Base-by-base conservation (phyloP, 2,113 vertebrate genomes). In the Crypturellus undulatus region DNA sequence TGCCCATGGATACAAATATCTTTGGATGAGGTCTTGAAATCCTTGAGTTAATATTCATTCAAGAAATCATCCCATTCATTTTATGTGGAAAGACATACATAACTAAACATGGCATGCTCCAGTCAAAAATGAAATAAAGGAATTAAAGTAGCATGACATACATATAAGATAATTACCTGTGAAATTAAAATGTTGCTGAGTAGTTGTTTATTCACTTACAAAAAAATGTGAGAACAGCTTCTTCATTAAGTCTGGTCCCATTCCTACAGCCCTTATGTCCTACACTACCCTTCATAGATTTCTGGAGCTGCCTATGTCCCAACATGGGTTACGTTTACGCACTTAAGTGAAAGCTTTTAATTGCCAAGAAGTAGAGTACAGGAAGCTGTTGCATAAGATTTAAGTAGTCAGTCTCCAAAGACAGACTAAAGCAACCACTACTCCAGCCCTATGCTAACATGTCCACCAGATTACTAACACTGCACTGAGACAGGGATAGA, bases 1-100 rank as follows among this genome's bases (percentile, higher is more conserved):
- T 45, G 77, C 49, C 89, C 75, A 70, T 63, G 75, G 70, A 69
- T 63, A 65, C 52, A 92, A 89, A 76, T 28, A 89, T 45, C 49
- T 81, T 16, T 1, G 19, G 34, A n/a, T 51, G 28, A 5, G 34
- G 59, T 30, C 79, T 78, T 83, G 65, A 73, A 77, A 90, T 49
- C 40, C 45, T 58, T 45, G 54, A 69, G 52, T 10, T 36, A 54
- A 7, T 11, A 21, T 63, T 91, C n/a, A 67, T 18, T 36, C 81
- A 73, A 79, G 51, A 30, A 85, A 70, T 6, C 17, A 18, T 63
- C 6, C 13, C 49, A 6, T 16, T 67, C 43, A 24, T 51, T 93
- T 83, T 72, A 21, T 62, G 38, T 19, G 25, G 28, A 65, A 79
- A 70, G 45, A 65, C n/a, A 5, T 11, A 63, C 8, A 5, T 1